phyloP scores from a whole-genome alignment of 1,140 invertebrate genomes.

The Drosophila asahinai region DNA sequence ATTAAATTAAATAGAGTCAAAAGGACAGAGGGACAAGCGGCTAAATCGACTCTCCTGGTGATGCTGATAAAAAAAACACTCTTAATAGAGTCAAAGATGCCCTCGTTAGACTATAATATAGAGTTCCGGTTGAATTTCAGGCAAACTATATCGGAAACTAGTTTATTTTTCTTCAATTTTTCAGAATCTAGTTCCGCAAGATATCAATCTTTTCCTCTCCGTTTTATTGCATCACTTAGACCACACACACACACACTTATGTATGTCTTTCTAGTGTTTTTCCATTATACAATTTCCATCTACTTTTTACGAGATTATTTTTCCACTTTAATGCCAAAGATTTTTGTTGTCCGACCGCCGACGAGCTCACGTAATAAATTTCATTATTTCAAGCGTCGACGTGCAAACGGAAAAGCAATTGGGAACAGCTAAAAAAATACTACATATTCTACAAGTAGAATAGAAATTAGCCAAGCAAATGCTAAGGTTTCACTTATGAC shows the following conservation, averaged over 20 bases:
- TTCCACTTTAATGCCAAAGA: constrained; percentile 30
- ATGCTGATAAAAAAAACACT: not conserved
- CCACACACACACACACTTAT: constrained; percentile 27
- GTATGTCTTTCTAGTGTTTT: constrained; percentile 38
- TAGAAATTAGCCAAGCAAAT: not conserved
- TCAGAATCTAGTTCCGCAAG: not conserved
- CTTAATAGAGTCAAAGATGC: not conserved
- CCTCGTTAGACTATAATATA: not conserved
- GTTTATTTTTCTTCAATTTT: constrained; percentile 9
- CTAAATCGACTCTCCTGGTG: not conserved
- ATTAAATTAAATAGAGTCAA: not conserved
- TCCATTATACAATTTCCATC: constrained; percentile 43
- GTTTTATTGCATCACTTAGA: constrained; percentile 32
- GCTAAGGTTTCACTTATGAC: not conserved
- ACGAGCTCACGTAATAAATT: constrained; percentile 73
- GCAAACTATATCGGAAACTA: not conserved
- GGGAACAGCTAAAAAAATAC: not conserved
- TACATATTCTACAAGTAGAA: not conserved
- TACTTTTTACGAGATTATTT: constrained; percentile 62
- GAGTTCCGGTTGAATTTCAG: not conserved
- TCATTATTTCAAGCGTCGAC: constrained; percentile 49
- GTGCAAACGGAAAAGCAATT: constrained; percentile 23
- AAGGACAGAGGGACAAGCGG: not conserved
- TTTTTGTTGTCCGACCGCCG: constrained; percentile 12
- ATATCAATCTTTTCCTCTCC: constrained; percentile 13